A percentile compares a stretch with the other conserved stretches of the same genome.
Evolutionary conservation across 2,113 vertebrate genomes (phyloP).

Genomic region (Corythaixoides concolor): DNA sequence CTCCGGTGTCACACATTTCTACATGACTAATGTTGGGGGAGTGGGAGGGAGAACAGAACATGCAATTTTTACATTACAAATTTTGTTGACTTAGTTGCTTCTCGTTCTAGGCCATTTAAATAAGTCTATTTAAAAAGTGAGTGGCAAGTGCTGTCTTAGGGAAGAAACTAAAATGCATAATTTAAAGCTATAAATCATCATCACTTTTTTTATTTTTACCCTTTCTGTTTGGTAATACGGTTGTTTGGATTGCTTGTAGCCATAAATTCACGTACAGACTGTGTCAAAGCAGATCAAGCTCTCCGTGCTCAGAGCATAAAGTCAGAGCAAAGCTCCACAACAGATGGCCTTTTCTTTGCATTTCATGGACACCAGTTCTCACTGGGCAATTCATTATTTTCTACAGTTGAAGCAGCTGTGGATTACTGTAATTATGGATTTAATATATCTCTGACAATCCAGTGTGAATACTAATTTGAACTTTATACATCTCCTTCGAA

Average conservation of each 20-base stretch:
- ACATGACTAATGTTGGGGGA: not conserved
- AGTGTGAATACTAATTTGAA: constrained; percentile 62
- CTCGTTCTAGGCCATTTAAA: not conserved
- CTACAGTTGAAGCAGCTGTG: constrained; percentile 60
- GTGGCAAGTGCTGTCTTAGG: not conserved
- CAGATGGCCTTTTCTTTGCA: constrained; percentile 26
- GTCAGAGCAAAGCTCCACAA: not conserved
- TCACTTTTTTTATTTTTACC: not conserved
- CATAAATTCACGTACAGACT: not conserved
- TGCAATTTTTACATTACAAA: not conserved
- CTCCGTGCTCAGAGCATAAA: not conserved
- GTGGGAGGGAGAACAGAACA: not conserved
- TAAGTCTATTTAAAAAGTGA: not conserved
- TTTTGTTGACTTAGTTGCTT: not conserved
- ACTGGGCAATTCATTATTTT: constrained; percentile 54
- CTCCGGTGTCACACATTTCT: not conserved
- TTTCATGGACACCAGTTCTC: constrained; percentile 34
- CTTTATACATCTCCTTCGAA: constrained; percentile 51
- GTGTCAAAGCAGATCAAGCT: not conserved
- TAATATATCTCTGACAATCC: constrained; percentile 40
- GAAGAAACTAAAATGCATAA: not conserved
- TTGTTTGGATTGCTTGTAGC: not conserved
- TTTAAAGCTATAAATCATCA: not conserved
- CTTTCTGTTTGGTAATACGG: not conserved
- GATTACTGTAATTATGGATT: constrained; percentile 69